Evolutionary conservation across 2,888 invertebrate species (phyloP), one percentile per base, ranked within the genome.

Genomic region (Drosophila subsilvestris): DNA sequence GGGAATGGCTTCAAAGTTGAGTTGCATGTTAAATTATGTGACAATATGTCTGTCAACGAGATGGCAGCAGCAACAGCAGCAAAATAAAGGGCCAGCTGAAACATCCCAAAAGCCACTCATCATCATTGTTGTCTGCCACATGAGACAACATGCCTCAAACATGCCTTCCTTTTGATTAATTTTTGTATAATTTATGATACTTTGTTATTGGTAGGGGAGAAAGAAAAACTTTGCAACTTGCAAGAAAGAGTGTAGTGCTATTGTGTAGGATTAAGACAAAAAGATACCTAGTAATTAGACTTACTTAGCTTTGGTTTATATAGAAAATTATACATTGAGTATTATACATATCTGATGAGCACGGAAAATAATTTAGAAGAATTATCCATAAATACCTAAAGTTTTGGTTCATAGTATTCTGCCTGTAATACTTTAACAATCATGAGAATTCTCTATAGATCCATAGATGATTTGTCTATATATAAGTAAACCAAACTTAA

Each of bases 21-120:
- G 78, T 75, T 70, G 80, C 84, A 71, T 86, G 85, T 78, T 80
- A 69, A 85, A 89, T 80, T 78, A 89, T 83, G 89, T 86, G 89
- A 83, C 88, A 88, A 88, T 88, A 86, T 80, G 87, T 86, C 87
- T 88, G 85, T 89, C 85, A 85, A 84, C 85, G 74, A 73, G 79
- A 51, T 29, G 53, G 56, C 73, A 76, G 73, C 66, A 60, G 29
- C 27, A 29, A 48, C 80, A 67, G 69, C 62, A 51, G 69, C 62
- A 51, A 76, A 59, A 59, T 27, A 10, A 57, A 60, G 68, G 56
- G 51, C 57, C 65, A 66, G 47, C 48, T 44, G 44, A 48, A 68
- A 48, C 27, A 49, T 37, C 25, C 57, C 44, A 49, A 53, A 32
- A 47, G 37, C 57, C 54, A 50, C 63, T 60, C 56, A 63, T 59